These are phyloP conservation scores for Rhabdophis nuchalis DNA, from an alignment of 2,797 vertebrate genomes.

Conservation along the genomic window DNA sequence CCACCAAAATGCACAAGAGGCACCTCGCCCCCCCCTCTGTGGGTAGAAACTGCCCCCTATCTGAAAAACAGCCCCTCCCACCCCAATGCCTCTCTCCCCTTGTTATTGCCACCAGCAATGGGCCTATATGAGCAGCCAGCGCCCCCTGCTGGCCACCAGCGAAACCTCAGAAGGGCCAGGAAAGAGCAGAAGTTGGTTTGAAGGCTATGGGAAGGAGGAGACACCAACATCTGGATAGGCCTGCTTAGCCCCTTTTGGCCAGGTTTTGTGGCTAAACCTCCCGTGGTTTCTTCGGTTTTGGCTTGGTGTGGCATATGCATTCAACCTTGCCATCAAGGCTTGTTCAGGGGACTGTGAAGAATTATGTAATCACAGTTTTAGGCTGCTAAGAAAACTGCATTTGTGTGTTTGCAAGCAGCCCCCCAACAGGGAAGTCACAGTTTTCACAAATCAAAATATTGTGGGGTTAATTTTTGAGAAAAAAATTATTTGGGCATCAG, in stretches of 20 bases:
- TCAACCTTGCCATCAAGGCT: background rate
- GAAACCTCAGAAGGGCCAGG: background rate
- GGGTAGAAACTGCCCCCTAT: background rate
- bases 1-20: background rate
- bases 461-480: background rate
- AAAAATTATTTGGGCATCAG: background rate
- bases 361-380: background rate
- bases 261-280: background rate
- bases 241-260: background rate
- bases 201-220: background rate
- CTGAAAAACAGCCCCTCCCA: background rate
- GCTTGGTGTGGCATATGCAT: background rate
- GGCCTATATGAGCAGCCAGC: background rate
- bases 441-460: background rate
- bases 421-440: background rate
- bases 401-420: background rate
- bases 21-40: background rate
- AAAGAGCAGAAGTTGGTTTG: background rate
- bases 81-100: background rate
- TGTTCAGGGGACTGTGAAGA: background rate
- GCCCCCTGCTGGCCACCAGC: background rate
- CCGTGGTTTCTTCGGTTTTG: background rate
- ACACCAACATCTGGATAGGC: background rate
- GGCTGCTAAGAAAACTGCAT: background rate
- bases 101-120: background rate